Percentiles rank a stretch among this genome's conserved stretches.
Conservation (phyloP, 2,888 invertebrate species). For the Aspidiotus destructor region DNA sequence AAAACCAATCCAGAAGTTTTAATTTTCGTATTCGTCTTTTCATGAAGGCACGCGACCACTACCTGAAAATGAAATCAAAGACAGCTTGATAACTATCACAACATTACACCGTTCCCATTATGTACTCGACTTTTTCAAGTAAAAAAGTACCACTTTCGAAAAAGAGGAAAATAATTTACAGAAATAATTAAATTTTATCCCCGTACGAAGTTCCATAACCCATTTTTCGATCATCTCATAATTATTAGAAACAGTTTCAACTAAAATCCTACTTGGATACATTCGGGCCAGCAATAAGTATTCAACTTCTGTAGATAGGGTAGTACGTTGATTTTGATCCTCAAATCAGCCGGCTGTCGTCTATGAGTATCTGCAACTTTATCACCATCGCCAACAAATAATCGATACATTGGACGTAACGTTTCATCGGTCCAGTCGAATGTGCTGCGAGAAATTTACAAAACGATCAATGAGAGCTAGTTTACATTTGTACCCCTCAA, state of each 20-base stretch:
- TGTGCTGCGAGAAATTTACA: constrained; percentile 9
- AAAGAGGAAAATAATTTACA: neutral
- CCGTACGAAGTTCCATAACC: too few relatives aligned
- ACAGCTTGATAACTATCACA: neutral
- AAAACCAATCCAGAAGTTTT: constrained; percentile 26
- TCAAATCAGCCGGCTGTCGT: constrained; percentile 19
- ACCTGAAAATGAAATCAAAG: constrained; percentile 11
- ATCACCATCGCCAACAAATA: constrained; percentile 25
- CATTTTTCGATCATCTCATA: neutral
- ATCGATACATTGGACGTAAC: constrained; percentile 18
- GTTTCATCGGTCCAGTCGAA: constrained; percentile 16
- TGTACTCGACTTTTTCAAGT: neutral
- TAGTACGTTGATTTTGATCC: constrained; percentile 20
- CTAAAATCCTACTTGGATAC: constrained; percentile 16
- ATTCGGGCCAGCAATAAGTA: constrained; percentile 26
- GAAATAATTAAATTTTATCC: too few relatives aligned
- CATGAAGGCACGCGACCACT: constrained; percentile 19
- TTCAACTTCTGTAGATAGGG: constrained; percentile 18
- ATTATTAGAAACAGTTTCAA: neutral
- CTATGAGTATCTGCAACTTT: constrained; percentile 18
- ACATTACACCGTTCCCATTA: neutral
- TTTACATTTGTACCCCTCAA: neutral
- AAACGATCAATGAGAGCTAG: neutral
- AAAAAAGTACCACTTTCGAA: neutral
- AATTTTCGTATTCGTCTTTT: constrained; percentile 15